These are phyloP conservation scores for Antheraea pernyi DNA, from an alignment of 1,140 invertebrate genomes.

Conservation along the genomic window DNA sequence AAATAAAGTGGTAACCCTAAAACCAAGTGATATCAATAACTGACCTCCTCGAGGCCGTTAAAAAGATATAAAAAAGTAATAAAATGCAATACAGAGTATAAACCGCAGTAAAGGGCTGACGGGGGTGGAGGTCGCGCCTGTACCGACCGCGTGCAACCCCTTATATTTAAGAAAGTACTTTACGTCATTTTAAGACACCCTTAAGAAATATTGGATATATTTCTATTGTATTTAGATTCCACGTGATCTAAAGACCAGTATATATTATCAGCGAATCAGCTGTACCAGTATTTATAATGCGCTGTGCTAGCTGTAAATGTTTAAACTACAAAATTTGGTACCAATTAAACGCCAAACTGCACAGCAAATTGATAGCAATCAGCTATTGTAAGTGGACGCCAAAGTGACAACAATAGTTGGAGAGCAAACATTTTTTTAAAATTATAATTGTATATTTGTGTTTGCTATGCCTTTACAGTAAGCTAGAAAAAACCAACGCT, in stretches of 20 bases:
- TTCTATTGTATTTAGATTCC: neutral
- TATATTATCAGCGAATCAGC: too few species aligned
- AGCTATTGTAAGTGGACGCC: too few species aligned
- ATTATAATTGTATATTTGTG: too few species aligned
- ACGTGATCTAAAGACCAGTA: neutral
- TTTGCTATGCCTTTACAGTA: too few species aligned
- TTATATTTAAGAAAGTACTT: conserved; percentile 27
- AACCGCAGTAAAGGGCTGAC: conserved; percentile 38
- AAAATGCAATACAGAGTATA: conserved; percentile 58
- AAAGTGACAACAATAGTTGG: too few species aligned
- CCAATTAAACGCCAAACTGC: too few species aligned
- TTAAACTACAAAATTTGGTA: too few species aligned
- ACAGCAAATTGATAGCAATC: too few species aligned
- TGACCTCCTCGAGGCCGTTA: conserved; percentile 49
- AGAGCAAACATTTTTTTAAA: too few species aligned
- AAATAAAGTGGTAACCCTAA: conserved; percentile 28
- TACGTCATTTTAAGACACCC: conserved; percentile 23
- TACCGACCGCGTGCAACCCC: conserved; percentile 13
- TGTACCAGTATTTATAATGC: too few species aligned
- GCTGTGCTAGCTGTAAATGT: too few species aligned
- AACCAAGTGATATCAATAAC: conserved; percentile 24
- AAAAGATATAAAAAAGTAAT: conserved; percentile 70
- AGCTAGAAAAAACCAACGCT: too few species aligned
- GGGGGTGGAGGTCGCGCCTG: conserved; percentile 10
- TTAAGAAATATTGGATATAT: conserved; percentile 11